Evolutionary conservation across 2,113 vertebrate genomes (phyloP), one percentile per base, ranked within the genome.

Genomic region (Tupaia tana): DNA sequence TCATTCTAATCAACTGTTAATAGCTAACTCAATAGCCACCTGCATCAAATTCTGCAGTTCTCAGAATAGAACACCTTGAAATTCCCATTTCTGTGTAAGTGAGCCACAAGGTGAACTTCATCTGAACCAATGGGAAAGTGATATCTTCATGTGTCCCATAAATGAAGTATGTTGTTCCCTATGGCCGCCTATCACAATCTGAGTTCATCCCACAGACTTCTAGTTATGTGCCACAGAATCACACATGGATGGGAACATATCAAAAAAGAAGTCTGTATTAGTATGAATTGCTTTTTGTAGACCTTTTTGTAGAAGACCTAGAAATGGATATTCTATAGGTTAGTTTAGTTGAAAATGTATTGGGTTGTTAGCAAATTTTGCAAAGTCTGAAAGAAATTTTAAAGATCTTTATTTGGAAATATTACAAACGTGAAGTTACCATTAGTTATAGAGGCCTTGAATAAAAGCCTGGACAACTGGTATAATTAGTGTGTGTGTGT

Each of bases 1-100:
- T 96, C 69, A 63, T 96, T 90, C 83, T 96, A 97, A 97, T 97
- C 75, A 96, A 85, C 83, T 94, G 73, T 88, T 96, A 95, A 98
- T 95, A 96, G 77, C 20, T 91, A 91, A 96, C 75, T 96, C 90
- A 94, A 52, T 94, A 78, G 77, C 93, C 95, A 96, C 90, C 95
- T 96, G 90, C 80, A 90, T n/a, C 25, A 63, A 86, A 94, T 93
- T 77, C 73, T 59, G 67, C 86, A 82, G 15, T 78, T 94, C 93
- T 90, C 93, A 94, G 58, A 97, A 86, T 74, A 94, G 94, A 93
- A 94, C 67, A 93, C 81, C 90, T 97, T 96, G 92, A 16, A 91
- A 75, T 91, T 96, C 29, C 34, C 73, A 4, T 93, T 92, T 89
- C 73, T 81, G 18, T 92, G 11, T 31, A 52, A 88, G 18, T 73